Evolutionary conservation across 2,888 invertebrate species (phyloP), one percentile per base, ranked within the genome.

Genomic region (Parnassius smintheus): DNA sequence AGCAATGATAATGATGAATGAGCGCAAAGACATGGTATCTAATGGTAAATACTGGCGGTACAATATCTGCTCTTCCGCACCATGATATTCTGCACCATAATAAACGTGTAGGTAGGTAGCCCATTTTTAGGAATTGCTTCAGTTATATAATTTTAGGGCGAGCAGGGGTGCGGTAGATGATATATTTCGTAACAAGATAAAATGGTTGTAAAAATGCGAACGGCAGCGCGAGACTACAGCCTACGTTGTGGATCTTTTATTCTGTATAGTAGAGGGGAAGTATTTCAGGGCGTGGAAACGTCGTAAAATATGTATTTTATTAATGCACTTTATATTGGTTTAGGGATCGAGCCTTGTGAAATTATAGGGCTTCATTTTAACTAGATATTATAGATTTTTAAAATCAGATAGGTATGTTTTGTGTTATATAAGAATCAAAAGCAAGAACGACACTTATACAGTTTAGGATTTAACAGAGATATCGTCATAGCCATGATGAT

Each of bases 221-320:
- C 59, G 46, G n/a, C 35, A 18, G 41, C 10, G 53, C 18, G 22
- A 42, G 54, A 54, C 53, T 53, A 35, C 52, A 53, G 53, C 35
- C 51, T 52, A 22, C 44, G 25, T 44, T 10, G 25, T 44, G 58
- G 44, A 56, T 18, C 13, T 56, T 56, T 56, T 50, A 56, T 50
- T 51, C 51, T 44, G 44, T 35, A 56, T 55, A 54, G 48, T 54
- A 12, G 65, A 68, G 66, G 68, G 72, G 64, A 66, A 70, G 70
- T 72, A 72, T 76, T 73, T 75, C 65, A 71, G 70, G 72, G 68
- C 59, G 67, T 66, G 64, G 71, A 65, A 72, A 70, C 65, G 63
- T 77, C 81, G 75, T 80, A 80, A 81, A 80, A 65, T 72, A 72
- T 71, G 67, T 75, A 56, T 56, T 75, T 75, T 75, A 74, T 74